phyloP scores from a whole-genome alignment of 2,113 vertebrate genomes.

The Cyphomyrus plagiostoma region DNA sequence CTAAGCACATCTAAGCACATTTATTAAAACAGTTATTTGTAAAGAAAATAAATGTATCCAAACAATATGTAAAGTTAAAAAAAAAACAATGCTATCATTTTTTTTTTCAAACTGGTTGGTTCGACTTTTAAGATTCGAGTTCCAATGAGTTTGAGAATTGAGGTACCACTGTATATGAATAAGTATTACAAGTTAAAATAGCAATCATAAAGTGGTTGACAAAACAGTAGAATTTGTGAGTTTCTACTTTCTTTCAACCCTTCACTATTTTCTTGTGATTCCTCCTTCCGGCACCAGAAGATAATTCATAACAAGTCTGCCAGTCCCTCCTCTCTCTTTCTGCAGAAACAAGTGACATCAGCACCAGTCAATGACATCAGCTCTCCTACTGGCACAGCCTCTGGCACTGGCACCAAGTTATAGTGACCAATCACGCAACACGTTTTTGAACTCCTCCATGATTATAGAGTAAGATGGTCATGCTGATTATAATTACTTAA shows the following conservation, averaged over 20 bases:
- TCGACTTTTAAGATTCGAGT: too few species aligned
- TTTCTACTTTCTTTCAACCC: constrained; percentile 13
- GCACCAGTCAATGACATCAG: constrained; percentile 45
- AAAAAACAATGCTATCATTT: too few species aligned
- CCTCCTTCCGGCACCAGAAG: constrained; percentile 32
- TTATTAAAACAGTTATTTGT: too few species aligned
- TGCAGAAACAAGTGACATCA: constrained; percentile 40
- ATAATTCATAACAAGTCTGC: constrained; percentile 48
- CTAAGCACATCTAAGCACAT: too few species aligned
- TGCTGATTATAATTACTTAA: constrained; percentile 33
- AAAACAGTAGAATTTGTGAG: constrained; percentile 12
- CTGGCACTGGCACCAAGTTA: constrained; percentile 22
- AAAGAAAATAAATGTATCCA: too few species aligned
- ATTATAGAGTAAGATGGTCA: constrained; percentile 27
- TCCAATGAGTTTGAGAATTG: too few species aligned
- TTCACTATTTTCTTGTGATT: constrained; percentile 10
- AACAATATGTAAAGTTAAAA: too few species aligned
- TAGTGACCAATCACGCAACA: constrained; percentile 34
- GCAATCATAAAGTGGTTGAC: background rate
- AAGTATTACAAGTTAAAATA: background rate
- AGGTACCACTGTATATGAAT: background rate
- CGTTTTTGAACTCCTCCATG: constrained; percentile 29
- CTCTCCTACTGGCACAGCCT: constrained; percentile 12
- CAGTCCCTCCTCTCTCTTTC: constrained; percentile 37
- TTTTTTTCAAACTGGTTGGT: too few species aligned